Evolutionary conservation across 2,888 invertebrate genomes (phyloP).

Genomic region (Gymnoscelis rufifasciata): DNA sequence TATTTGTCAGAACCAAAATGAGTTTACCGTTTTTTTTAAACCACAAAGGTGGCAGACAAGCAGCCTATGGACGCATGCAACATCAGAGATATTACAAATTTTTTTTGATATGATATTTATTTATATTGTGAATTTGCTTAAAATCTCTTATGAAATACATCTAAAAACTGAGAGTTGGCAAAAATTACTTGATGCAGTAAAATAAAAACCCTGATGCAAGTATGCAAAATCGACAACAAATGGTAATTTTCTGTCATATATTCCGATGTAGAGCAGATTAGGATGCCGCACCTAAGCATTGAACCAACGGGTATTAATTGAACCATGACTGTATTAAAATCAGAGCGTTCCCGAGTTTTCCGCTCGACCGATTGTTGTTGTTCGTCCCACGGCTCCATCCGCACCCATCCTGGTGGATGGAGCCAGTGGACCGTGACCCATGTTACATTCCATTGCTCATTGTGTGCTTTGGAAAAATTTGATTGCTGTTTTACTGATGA

Average conservation of each 20-base stretch:
- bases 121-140: too few species aligned
- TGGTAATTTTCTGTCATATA: background rate
- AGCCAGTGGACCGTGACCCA: constrained; percentile 22
- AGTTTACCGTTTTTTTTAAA: too few species aligned
- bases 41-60: too few species aligned
- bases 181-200: too few species aligned
- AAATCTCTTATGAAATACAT: too few species aligned
- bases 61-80: too few species aligned
- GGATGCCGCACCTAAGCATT: constrained; percentile 2
- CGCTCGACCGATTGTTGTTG: constrained; percentile 29
- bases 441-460: constrained; percentile 21
- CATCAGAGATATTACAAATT: too few species aligned
- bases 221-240: background rate
- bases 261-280: background rate
- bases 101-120: too few species aligned
- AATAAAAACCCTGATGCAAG: background rate
- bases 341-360: constrained; percentile 28
- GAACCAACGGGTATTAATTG: constrained; percentile 15
- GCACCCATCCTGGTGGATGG: constrained; percentile 33
- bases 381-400: constrained; percentile 46
- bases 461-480: constrained; percentile 8
- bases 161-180: too few species aligned
- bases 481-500: constrained; percentile 1
- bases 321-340: constrained; percentile 29
- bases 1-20: too few species aligned